Evolutionary conservation across 53 echinoderm and acorn worm species (phyloP), one percentile per base, ranked within the genome.

Genomic region (Holothuria scabra): DNA sequence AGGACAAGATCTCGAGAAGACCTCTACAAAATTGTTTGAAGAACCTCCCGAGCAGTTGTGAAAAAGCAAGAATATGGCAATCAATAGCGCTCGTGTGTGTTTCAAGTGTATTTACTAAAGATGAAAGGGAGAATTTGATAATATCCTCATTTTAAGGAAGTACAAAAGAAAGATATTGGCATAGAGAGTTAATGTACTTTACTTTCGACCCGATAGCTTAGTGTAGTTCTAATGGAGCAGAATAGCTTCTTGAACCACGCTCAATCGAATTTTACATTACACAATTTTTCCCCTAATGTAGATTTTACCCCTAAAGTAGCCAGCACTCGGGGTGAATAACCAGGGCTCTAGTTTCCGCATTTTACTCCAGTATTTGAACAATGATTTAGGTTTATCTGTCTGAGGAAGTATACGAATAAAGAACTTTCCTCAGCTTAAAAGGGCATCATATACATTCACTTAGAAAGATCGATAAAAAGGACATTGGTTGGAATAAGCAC

Each of bases 41-140:
- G 79, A 79, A 79, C 79, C 79, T 58, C 32, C 28, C 79, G n/a
- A 30, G 79, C 59, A 49, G 79, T 79, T 79, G 56, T 56, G 79
- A 79, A 57, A 78, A 79, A 57, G 79, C 79, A 79, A 55, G 79
- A 28, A 79, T 55, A 49, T 56, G 32, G 29, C 57, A 57, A 79
- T 79, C 79, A 79, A 79, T 79, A 79, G 59, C 32, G 33, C 79
- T 79, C 79, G 56, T 79, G 79, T 59, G 79, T 31, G 59, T 79
- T 79, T 79, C 79, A n/a, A 59, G 59, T 33, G 59, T 79, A 79
- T 79, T 79, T 79, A 29, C 59, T 55, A n/a, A 26, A 57, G 59
- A 79, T 57, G 18, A 79, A 57, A 56, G 49, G 38, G 69, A 33
- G 65, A 72, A 72, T 72, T 72, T 44, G 72, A 72, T 72, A 72